Percentiles rank a stretch among this genome's conserved stretches.
Evolutionary conservation across 2,888 invertebrate genomes (phyloP).

Genomic region (Amphimallon solstitiale): DNA sequence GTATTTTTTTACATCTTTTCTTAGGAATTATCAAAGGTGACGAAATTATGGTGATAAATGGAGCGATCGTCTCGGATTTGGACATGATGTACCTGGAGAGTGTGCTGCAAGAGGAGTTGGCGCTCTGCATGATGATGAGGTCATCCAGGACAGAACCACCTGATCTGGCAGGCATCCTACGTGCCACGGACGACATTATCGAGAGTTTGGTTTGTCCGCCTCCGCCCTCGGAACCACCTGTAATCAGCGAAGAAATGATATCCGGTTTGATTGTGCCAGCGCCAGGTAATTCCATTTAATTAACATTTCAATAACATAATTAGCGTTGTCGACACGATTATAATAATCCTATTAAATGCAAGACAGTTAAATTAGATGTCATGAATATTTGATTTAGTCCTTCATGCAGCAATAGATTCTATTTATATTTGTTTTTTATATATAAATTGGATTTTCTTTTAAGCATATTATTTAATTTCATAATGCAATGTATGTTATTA

Average conservation of each 20-base stretch:
- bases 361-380: too few species aligned
- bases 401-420: too few species aligned
- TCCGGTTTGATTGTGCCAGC: conserved; percentile 96
- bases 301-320: background rate
- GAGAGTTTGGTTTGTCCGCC: conserved; percentile 96
- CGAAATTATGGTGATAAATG: conserved; percentile 99
- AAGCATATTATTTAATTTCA: too few species aligned
- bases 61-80: conserved; percentile 96
- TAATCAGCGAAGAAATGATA: conserved; percentile 95
- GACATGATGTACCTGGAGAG: conserved; percentile 99
- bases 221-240: conserved; percentile 92
- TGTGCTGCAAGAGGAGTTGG: conserved; percentile 92
- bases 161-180: conserved; percentile 73
- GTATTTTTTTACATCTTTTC: conserved; percentile 51
- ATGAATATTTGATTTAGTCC: too few species aligned
- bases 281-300: conserved; percentile 69
- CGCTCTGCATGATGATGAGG: conserved; percentile 97
- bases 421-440: too few species aligned
- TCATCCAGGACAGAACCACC: conserved; percentile 86
- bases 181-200: conserved; percentile 95
- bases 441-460: too few species aligned
- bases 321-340: background rate
- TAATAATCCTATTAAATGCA: too few species aligned
- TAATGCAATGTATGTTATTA: too few species aligned
- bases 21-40: conserved; percentile 96